Base-by-base conservation (phyloP, 2,888 invertebrate species). In the Diplazon laetatorius region DNA sequence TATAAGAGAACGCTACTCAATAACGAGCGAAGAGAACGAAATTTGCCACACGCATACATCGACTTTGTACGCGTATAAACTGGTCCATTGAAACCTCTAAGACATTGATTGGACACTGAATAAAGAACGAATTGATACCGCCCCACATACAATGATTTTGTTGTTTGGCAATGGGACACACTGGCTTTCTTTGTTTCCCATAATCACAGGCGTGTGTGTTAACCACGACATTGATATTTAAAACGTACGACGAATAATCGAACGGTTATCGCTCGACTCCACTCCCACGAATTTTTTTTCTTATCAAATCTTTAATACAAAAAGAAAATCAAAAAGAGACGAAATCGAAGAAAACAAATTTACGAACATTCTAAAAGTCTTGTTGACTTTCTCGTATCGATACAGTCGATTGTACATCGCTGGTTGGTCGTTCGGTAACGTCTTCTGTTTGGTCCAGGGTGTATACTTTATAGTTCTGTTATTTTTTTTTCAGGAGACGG, bases 141-240 rank as follows among this genome's bases (percentile, higher is more conserved):
- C 77, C n/a, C 76, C 80, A 76, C 83, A 72, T 84, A 90, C 88
- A 89, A 87, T 85, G 87, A 89, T 87, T 88, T 88, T 86, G 71
- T 88, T 89, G 89, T 90, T 87, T 82, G 82, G 74, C 74, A 80
- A 80, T 76, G 80, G 80, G 63, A 87, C 35, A 78, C 87, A 89
- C 85, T 87, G 88, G 82, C 66, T 82, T 80, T 82, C 86, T 85
- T 88, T 87, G 85, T 88, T 82, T 82, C 82, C 52, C 71, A 59
- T 20, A 69, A 63, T 4, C 37, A 37, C 14, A 25, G 37, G 39
- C 25, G 35, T n/a, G 35, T 50, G 55, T 22, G 35, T 78, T 69
- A 80, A 76, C 75, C 74, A 77, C 60, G 75, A 80, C 82, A 81
- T 84, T 84, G 80, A 87, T 82, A 85, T 82, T 84, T 80, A 68